These are phyloP conservation scores for Dynastes tityus DNA, from an alignment of 2,888 invertebrate species.

Conservation along the genomic window DNA sequence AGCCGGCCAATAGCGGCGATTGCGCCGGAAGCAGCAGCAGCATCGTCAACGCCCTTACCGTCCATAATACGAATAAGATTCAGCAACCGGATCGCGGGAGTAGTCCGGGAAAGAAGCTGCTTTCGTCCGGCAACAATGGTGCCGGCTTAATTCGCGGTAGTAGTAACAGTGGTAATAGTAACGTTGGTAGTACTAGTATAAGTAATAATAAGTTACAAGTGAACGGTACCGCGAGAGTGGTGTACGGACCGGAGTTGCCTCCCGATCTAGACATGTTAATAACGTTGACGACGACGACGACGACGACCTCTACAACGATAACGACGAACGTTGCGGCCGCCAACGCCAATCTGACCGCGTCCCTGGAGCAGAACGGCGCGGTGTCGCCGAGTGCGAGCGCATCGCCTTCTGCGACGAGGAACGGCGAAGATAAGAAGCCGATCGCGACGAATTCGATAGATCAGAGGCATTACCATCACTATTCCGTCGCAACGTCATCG, in stretches of 20 bases:
- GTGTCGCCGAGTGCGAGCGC: constrained; percentile 48
- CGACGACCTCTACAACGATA: constrained; percentile 26
- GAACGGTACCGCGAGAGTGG: constrained; percentile 63
- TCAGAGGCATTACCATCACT: background rate
- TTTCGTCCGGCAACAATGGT: constrained; percentile 60
- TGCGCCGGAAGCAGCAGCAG: background rate
- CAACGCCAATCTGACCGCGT: background rate
- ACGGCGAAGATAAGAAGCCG: background rate
- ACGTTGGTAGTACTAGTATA: background rate
- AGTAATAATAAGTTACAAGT: constrained; percentile 50
- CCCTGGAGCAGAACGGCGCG: constrained; percentile 54
- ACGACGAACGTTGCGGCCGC: background rate
- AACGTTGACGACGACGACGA: constrained; percentile 27
- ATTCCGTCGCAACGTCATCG: constrained; percentile 1
- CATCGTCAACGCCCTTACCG: background rate
- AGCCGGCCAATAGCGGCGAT: background rate
- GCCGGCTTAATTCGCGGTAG: too few relatives aligned
- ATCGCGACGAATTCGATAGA: too few relatives aligned
- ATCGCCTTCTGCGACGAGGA: constrained; percentile 47
- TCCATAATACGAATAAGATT: constrained; percentile 6
- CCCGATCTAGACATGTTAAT: constrained; percentile 52
- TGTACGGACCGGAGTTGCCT: constrained; percentile 68
- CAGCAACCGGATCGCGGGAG: constrained; percentile 3
- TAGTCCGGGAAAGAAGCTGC: constrained; percentile 63
- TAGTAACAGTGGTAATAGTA: background rate